Evolutionary conservation across 2,113 vertebrate species (phyloP).

Genomic region (Oryctolagus cuniculus): DNA sequence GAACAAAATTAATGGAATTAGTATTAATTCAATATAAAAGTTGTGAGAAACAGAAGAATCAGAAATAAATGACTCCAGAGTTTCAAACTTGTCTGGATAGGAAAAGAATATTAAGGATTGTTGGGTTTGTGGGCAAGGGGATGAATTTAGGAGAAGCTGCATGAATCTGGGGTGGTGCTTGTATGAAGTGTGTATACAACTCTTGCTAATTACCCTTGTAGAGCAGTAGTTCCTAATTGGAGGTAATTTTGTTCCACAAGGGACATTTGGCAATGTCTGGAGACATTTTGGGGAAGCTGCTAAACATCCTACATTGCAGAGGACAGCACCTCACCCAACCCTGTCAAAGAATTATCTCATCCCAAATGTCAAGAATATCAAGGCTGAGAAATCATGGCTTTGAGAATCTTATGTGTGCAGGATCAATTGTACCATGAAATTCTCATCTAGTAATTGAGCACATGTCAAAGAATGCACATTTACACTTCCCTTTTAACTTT

Average conservation of each 20-base stretch:
- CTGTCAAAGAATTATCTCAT: neutral
- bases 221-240: neutral
- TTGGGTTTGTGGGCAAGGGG: neutral
- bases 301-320: neutral
- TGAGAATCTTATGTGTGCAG: neutral
- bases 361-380: neutral
- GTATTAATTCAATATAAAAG: neutral
- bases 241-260: neutral
- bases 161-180: neutral
- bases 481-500: neutral
- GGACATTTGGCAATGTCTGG: neutral
- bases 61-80: neutral
- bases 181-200: slow-evolving; percentile 5
- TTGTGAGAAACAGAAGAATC: neutral
- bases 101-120: neutral
- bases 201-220: neutral
- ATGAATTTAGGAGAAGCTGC: neutral
- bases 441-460: neutral
- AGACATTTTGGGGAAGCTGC: neutral
- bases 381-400: neutral
- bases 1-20: neutral
- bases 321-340: neutral
- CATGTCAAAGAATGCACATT: neutral
- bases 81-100: neutral
- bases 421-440: neutral